These are phyloP conservation scores for Chloroceryle inda DNA, from an alignment of 2,797 vertebrate genomes.

Conservation along the genomic window DNA sequence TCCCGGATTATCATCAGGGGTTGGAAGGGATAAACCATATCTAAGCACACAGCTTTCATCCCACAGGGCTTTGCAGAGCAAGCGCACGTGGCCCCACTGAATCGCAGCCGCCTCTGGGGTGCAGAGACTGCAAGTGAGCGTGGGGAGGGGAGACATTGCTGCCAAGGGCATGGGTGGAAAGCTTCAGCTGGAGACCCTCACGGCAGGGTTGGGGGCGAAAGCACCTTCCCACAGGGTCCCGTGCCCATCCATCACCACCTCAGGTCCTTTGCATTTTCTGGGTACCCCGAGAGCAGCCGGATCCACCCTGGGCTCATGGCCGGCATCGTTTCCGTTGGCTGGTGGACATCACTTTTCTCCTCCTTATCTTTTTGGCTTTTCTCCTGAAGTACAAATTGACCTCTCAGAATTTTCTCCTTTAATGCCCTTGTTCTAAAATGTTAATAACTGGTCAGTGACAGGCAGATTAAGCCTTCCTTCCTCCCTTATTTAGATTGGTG, in stretches of 20 bases:
- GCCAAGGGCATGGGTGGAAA: neutral
- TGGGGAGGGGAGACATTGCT: rapidly evolving
- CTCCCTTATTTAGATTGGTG: slow-evolving; percentile 78
- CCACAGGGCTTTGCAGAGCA: slow-evolving; percentile 30
- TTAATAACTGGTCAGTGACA: slow-evolving; percentile 81
- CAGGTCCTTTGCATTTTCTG: rapidly evolving
- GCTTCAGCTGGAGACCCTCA: neutral
- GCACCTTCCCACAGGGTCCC: neutral
- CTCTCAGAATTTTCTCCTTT: slow-evolving; percentile 75
- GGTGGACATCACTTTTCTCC: neutral
- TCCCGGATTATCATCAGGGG: slow-evolving; percentile 59
- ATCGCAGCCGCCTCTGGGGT: neutral
- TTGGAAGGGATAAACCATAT: slow-evolving; percentile 67
- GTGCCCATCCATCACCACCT: rapidly evolving
- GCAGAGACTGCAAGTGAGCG: rapidly evolving
- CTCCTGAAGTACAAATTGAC: slow-evolving; percentile 77
- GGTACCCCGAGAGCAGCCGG: rapidly evolving
- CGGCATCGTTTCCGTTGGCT: rapidly evolving
- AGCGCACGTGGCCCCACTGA: rapidly evolving
- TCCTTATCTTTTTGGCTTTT: slow-evolving; percentile 54
- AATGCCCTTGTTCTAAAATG: slow-evolving; percentile 78
- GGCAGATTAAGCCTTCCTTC: slow-evolving; percentile 77
- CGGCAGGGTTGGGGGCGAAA: rapidly evolving
- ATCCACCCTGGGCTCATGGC: rapidly evolving
- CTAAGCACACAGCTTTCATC: slow-evolving; percentile 67